Evolutionary conservation across 2,113 vertebrate genomes (phyloP), one percentile per base, ranked within the genome.

Genomic region (Hippocampus barbouri): DNA sequence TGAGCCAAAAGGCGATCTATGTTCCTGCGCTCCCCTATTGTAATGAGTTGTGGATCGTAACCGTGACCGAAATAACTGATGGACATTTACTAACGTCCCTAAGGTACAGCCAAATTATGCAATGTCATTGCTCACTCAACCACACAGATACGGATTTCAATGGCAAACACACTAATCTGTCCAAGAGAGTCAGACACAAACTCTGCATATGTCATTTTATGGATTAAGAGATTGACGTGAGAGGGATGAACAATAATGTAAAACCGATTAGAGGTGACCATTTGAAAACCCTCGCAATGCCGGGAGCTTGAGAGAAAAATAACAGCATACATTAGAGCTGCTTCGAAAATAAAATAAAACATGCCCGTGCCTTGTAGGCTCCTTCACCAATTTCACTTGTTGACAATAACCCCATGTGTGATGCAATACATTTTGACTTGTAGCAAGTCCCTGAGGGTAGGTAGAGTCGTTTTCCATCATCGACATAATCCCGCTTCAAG

Each of bases 341-440:
- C 12, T 59, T 59, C 0, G 10, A 59, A 59, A 59, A 14, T 59
- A 59, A 59, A 59, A 14, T 59, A 59, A 25, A 59, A 27, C 56
- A 27, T 77, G 62, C 65, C 74, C 69, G 23, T 65, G 72, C 76
- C 68, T 75, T 25, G 60, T 9, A 57, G 84, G 82, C 83, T 90
- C 83, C 87, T 88, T 86, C 85, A 85, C 83, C 72, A 51, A 51
- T 80, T 82, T 80, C 73, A 78, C 67, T 51, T 1, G 73, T 70
- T 81, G 87, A 85, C 80, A 85, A 84, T 70, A 75, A 86, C 88
- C 83, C 65, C 74, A 63, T 45, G 61, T 66, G 57, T 25, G 60
- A 72, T 27, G 71, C 43, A 59, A 73, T 67, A 54, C 72, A 73
- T 82, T 83, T 76, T 4, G 20, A 73, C 60, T 79, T 68, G 81